A percentile compares a stretch with the other conserved stretches of the same genome.
Conservation (phyloP, 2,888 invertebrate species). For the Hyposoter didymator region DNA sequence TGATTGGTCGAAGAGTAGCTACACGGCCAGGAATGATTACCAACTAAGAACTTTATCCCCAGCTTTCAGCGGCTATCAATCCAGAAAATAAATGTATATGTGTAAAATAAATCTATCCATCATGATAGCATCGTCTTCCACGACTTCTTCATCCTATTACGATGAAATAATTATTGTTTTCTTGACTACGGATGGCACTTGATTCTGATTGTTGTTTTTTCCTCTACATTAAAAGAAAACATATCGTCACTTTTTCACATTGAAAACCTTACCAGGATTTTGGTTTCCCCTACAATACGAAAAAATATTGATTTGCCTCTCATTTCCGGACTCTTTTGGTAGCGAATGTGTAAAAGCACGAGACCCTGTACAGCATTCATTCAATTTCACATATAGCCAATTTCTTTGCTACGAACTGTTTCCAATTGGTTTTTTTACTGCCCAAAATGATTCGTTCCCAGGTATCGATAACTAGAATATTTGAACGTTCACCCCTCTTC, state of each 20-base stretch:
- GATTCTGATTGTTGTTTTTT: neutral
- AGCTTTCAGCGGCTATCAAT: constrained; percentile 47
- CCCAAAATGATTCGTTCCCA: neutral
- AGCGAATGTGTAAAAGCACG: neutral
- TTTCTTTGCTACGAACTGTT: neutral
- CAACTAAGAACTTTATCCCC: constrained; percentile 54
- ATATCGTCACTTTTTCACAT: neutral
- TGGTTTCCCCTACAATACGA: neutral
- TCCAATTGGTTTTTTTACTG: neutral
- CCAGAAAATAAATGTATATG: constrained; percentile 66
- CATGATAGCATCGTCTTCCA: neutral
- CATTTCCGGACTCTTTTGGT: neutral
- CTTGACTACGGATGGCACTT: neutral
- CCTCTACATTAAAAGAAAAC: neutral
- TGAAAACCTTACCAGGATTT: neutral
- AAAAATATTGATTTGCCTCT: neutral
- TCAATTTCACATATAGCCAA: neutral
- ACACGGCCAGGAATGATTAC: constrained; percentile 39
- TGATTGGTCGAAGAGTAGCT: constrained; percentile 41
- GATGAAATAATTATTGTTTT: neutral
- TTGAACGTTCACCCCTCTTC: neutral
- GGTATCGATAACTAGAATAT: neutral
- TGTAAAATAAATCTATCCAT: neutral
- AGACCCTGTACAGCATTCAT: neutral
- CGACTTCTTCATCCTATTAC: neutral